Percentiles rank a stretch among this genome's conserved stretches.
These are phyloP conservation scores for Epizoanthus scotinus DNA, from an alignment of 92 coral and sea anemone genomes.

Conservation along the genomic window DNA sequence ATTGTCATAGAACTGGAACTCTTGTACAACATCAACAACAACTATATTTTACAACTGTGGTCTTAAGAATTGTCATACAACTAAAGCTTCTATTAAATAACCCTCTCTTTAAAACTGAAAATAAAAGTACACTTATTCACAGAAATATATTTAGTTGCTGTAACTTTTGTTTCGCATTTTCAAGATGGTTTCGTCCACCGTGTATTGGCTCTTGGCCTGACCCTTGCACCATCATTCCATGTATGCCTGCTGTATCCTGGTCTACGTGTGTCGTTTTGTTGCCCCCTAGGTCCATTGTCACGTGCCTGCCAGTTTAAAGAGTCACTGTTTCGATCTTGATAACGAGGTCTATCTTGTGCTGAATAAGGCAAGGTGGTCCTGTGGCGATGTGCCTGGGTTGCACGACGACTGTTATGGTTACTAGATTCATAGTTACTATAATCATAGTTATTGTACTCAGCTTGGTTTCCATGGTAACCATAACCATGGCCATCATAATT, in stretches of 20 bases:
- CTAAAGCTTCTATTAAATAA: too few relatives aligned
- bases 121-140: too few relatives aligned
- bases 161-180: neutral
- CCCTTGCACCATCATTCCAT: neutral
- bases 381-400: neutral
- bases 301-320: neutral
- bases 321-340: neutral
- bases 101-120: too few relatives aligned
- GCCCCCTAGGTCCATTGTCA: neutral
- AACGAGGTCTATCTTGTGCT: neutral
- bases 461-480: neutral
- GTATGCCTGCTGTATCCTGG: constrained; percentile 13
- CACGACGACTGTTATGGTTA: neutral
- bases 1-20: too few relatives aligned
- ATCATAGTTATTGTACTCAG: neutral
- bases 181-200: neutral
- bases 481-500: neutral
- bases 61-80: too few relatives aligned
- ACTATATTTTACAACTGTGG: too few relatives aligned
- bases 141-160: neutral
- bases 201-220: neutral
- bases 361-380: neutral
- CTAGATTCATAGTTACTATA: neutral
- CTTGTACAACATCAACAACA: too few relatives aligned
- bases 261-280: neutral